Base-by-base conservation (phyloP, 2,797 vertebrate genomes). In the Philypnodon macrostomus region DNA sequence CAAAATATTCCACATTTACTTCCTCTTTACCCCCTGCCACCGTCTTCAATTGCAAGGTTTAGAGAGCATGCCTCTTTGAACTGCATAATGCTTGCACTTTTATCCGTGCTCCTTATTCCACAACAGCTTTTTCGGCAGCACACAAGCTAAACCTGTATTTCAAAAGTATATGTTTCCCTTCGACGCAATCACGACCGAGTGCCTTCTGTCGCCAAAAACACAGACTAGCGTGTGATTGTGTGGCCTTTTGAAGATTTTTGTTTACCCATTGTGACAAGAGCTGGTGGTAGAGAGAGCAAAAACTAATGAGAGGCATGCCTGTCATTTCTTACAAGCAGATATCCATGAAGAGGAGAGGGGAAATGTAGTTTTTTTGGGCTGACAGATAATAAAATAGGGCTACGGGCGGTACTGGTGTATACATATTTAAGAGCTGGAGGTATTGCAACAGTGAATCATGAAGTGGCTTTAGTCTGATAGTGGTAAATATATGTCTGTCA, bases 391-490 rank as follows among this genome's bases (percentile, higher is more conserved):
- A 84, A 73, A 71, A 36, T 27, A 54, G 62, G 55, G 67, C 42
- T 58, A 54, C 58, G 68, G 63, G 59, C 36, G 58, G 54, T 40
- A 12, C 30, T 30, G 48, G 52, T 33, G 56, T 65, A 85, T 85
- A 79, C 80, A 87, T 84, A 80, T 85, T 84, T 80, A 80, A 85
- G 66, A 60, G 67, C 47, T 16, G 19, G 58, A 31, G 67, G 82
- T 85, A 79, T 80, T 79, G 77, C 62, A 50, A 54, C 60, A 49
- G 58, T 55, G 19, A 54, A 77, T 75, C 63, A 76, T 62, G 33
- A 42, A 58, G 57, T 56, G 52, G 50, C 50, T 68, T 21, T 12
- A n/a, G 41, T 65, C 31, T 65, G 78, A 72, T 73, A 77, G 58
- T 62, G 59, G 44, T 18, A 47, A 56, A 41, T 48, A 44, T 56